phyloP scores from a whole-genome alignment of 2,888 invertebrate species.

The Leistus spinibarbis region DNA sequence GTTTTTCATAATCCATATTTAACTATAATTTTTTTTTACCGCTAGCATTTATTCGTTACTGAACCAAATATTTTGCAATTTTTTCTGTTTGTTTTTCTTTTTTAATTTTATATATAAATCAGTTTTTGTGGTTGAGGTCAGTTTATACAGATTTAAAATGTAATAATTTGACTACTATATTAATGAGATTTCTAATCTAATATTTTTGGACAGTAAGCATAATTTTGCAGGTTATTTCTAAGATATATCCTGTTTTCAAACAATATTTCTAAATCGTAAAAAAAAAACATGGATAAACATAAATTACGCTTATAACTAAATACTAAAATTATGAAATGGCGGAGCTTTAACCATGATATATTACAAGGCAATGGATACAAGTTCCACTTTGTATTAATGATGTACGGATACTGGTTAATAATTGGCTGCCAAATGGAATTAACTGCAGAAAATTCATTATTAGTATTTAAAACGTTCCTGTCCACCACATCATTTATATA shows the following conservation, averaged over 20 bases:
- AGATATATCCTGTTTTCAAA: neutral
- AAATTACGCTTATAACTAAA: neutral
- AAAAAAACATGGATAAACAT: neutral
- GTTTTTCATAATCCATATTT: constrained; percentile 1
- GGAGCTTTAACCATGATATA: neutral
- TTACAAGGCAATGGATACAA: neutral
- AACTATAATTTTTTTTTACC: constrained; percentile 5
- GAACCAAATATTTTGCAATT: constrained; percentile 31
- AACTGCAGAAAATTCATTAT: constrained; percentile 27
- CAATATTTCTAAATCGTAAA: neutral
- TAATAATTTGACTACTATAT: neutral
- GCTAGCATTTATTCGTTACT: constrained; percentile 38
- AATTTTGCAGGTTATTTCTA: neutral
- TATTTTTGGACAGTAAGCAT: neutral
- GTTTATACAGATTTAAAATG: constrained; percentile 32
- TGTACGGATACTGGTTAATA: neutral
- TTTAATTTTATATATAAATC: neutral
- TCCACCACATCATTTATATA: constrained; percentile 13
- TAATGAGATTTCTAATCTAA: neutral
- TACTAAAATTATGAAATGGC: neutral
- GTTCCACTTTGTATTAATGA: neutral
- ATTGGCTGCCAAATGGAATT: constrained; percentile 35
- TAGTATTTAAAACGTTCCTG: constrained; percentile 30
- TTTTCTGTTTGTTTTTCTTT: constrained; percentile 17
- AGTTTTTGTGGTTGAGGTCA: constrained; percentile 30